These are phyloP conservation scores for Lophochroa leadbeateri DNA, from an alignment of 2,113 vertebrate genomes.

Conservation along the genomic window DNA sequence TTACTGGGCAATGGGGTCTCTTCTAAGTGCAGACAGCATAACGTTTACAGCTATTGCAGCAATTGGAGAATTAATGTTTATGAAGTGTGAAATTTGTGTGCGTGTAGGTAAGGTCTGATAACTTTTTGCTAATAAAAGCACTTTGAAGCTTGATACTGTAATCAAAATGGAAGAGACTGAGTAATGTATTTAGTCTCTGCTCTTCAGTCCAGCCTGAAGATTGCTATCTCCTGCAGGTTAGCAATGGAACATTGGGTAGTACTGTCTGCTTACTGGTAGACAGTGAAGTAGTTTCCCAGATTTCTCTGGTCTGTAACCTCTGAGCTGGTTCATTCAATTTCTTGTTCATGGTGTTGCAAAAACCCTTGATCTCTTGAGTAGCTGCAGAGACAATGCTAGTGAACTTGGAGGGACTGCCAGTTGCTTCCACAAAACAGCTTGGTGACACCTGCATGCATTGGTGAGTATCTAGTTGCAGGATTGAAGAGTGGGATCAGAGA, in stretches of 20 bases:
- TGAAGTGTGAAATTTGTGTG: background rate
- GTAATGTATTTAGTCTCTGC: no score
- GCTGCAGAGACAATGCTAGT: background rate
- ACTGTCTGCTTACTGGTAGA: background rate
- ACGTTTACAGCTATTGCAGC: background rate
- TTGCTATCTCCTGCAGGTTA: background rate
- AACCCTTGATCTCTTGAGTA: background rate
- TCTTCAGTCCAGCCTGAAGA: background rate
- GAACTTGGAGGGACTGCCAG: background rate
- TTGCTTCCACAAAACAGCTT: background rate
- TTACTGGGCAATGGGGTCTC: background rate
- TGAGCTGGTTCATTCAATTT: background rate
- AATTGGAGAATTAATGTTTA: background rate
- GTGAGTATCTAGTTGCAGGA: background rate
- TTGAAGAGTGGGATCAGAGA: background rate
- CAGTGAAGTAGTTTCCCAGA: conserved; percentile 6
- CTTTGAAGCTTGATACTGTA: background rate
- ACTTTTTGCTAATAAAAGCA: background rate
- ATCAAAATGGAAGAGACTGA: background rate
- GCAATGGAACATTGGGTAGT: background rate
- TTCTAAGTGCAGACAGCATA: background rate
- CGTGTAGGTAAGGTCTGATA: background rate
- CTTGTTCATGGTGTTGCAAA: background rate
- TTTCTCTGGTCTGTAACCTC: background rate
- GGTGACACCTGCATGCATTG: background rate